Evolutionary conservation across 2,113 vertebrate genomes (phyloP).

Genomic region (Galbula dea): DNA sequence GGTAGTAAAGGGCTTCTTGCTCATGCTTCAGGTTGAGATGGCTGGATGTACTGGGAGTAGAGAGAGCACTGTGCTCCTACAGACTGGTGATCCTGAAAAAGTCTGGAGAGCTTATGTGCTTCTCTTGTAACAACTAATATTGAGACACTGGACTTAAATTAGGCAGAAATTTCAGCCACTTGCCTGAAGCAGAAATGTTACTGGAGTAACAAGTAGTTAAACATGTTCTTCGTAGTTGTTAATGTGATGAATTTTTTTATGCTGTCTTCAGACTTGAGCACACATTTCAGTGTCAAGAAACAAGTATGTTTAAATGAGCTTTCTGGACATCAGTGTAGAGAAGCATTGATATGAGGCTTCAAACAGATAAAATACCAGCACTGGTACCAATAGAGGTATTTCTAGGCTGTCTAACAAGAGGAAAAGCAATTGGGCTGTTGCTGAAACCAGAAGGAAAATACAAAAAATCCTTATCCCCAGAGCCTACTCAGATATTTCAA

Average conservation of each 20-base stretch:
- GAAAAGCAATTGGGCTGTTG: background rate
- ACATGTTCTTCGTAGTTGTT: background rate
- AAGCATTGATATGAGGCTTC: background rate
- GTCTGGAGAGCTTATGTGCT: background rate
- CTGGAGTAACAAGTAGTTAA: background rate
- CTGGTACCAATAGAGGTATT: background rate
- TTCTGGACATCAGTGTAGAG: background rate
- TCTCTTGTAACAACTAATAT: background rate
- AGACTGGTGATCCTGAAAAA: background rate
- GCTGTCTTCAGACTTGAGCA: background rate
- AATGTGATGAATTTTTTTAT: background rate
- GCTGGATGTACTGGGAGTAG: background rate
- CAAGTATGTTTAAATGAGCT: background rate
- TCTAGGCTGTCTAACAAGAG: background rate
- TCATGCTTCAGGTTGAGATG: background rate
- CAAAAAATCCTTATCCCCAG: background rate
- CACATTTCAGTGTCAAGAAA: background rate
- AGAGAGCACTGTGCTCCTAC: rapidly evolving
- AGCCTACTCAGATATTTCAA: background rate
- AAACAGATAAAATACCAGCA: background rate
- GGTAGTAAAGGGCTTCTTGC: background rate
- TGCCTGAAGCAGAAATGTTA: background rate
- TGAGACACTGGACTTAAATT: background rate
- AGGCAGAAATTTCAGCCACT: background rate
- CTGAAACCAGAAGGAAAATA: background rate